phyloP scores from a whole-genome alignment of 2,888 invertebrate genomes.

The Furcula furcula region DNA sequence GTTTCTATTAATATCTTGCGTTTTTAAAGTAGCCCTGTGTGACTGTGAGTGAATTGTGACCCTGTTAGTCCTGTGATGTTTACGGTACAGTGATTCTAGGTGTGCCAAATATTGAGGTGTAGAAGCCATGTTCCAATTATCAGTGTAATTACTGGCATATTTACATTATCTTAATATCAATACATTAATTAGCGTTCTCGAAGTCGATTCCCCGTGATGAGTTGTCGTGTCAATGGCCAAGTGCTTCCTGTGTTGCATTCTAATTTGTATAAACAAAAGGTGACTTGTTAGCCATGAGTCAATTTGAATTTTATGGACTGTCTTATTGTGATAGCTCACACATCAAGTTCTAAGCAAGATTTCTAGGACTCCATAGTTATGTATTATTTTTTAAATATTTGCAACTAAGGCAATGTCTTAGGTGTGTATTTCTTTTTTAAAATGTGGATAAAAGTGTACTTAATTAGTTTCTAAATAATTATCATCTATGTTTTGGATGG shows the following conservation, averaged over 20 bases:
- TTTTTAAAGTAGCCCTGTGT: slow-evolving; percentile 47
- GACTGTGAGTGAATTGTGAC: slow-evolving; percentile 29
- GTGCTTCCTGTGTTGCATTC: slow-evolving; percentile 25
- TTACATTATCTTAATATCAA: slow-evolving; percentile 27
- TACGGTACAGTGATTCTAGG: slow-evolving; percentile 24
- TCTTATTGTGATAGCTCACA: neutral
- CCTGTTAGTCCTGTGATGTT: slow-evolving; percentile 17
- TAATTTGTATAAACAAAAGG: slow-evolving; percentile 45
- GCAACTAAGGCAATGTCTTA: too few species aligned
- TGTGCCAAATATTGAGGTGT: slow-evolving; percentile 9
- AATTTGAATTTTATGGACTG: slow-evolving; percentile 11
- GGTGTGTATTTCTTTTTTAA: too few species aligned
- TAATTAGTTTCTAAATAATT: too few species aligned
- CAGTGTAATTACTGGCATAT: slow-evolving; percentile 30
- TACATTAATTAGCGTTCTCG: slow-evolving; percentile 17
- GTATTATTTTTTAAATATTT: too few species aligned
- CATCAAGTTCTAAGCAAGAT: too few species aligned
- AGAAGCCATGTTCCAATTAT: slow-evolving; percentile 32
- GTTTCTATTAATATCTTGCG: slow-evolving; percentile 68
- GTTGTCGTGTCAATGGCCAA: slow-evolving; percentile 24
- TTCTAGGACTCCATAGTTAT: too few species aligned
- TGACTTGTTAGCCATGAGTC: slow-evolving; percentile 17
- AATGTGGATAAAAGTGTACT: too few species aligned
- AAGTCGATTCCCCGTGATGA: slow-evolving; percentile 11
- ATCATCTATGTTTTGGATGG: too few species aligned